phyloP scores from a whole-genome alignment of 1,140 invertebrate species.

The Acarapis woodi region DNA sequence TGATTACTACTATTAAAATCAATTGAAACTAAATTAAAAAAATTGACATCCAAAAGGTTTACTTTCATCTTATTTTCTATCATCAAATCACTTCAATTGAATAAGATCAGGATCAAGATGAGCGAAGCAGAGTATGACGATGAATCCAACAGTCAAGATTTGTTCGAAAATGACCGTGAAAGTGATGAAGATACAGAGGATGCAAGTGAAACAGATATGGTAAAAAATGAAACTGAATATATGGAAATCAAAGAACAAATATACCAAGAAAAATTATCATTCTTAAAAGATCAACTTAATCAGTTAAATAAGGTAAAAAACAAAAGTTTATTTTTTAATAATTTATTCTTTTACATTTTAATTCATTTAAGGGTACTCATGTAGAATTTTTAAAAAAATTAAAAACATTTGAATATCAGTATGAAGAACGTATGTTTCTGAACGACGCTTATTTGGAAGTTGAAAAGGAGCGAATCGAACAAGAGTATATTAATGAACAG shows the following conservation, averaged over 20 bases:
- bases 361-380: slow-evolving; percentile 49
- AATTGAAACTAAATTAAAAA: too few species aligned
- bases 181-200: slow-evolving; percentile 28
- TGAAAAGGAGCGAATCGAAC: slow-evolving; percentile 44
- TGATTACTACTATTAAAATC: too few species aligned
- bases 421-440: slow-evolving; percentile 40
- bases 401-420: slow-evolving; percentile 46
- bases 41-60: too few species aligned
- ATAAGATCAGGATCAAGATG: not conserved
- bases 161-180: not conserved
- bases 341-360: too few species aligned
- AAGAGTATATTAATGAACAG: slow-evolving; percentile 59
- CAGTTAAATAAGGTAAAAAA: slow-evolving; percentile 61
- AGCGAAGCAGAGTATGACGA: not conserved
- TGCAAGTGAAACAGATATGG: slow-evolving; percentile 52
- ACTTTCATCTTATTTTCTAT: too few species aligned
- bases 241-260: slow-evolving; percentile 75
- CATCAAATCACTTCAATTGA: not conserved
- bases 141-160: not conserved
- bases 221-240: slow-evolving; percentile 36
- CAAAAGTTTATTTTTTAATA: too few species aligned
- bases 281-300: slow-evolving; percentile 58
- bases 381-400: slow-evolving; percentile 53
- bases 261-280: slow-evolving; percentile 69
- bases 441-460: slow-evolving; percentile 48